These are phyloP conservation scores for Octodonta nipae DNA, from an alignment of 2,888 invertebrate species.

Conservation along the genomic window DNA sequence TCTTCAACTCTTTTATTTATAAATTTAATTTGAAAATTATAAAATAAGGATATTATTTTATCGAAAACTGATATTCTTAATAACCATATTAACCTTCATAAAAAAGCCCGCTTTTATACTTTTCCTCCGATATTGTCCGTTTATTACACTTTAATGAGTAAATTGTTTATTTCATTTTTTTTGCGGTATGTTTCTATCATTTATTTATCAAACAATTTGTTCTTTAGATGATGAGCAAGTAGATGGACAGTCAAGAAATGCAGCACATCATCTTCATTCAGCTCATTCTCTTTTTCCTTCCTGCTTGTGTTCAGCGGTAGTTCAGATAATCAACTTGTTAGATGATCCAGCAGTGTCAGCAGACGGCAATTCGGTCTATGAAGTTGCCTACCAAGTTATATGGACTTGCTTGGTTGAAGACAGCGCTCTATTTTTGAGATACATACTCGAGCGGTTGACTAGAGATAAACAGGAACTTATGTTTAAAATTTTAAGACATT, in stretches of 20 bases:
- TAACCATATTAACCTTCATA: no score
- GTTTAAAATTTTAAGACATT: conserved; percentile 81
- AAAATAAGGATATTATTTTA: no score
- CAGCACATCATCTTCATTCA: conserved; percentile 73
- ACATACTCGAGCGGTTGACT: conserved; percentile 89
- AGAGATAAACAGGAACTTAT: conserved; percentile 86
- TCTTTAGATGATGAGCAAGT: conserved; percentile 41
- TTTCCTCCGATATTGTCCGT: no score
- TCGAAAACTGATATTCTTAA: no score
- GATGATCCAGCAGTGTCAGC: conserved; percentile 92
- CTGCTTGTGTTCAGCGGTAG: conserved; percentile 86
- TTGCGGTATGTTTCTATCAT: no score
- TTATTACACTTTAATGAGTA: no score
- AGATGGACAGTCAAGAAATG: conserved; percentile 52
- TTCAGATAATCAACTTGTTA: conserved; percentile 83
- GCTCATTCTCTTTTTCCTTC: conserved; percentile 95
- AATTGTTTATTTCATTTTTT: no score
- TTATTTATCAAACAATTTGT: no score
- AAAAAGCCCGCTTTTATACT: no score
- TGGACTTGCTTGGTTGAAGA: conserved; percentile 87
- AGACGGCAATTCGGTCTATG: conserved; percentile 92
- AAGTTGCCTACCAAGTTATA: conserved; percentile 91
- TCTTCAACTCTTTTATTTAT: no score
- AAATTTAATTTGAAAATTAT: no score
- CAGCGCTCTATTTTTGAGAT: conserved; percentile 80